These are phyloP conservation scores for Drosophila buzzatii DNA, from an alignment of 2,888 invertebrate genomes.

Conservation along the genomic window DNA sequence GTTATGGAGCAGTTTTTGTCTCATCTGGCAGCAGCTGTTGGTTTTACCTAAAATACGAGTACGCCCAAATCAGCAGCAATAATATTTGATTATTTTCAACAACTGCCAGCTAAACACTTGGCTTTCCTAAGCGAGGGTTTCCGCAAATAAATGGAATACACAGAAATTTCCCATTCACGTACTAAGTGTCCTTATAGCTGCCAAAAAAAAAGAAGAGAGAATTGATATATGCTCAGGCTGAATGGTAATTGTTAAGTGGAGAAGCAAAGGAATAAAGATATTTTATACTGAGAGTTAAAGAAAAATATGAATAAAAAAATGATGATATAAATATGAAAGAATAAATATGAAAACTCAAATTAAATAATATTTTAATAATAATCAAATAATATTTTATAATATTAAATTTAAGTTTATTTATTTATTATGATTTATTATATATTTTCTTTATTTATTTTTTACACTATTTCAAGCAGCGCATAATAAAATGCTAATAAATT, in stretches of 20 bases:
- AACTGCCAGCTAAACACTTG: constrained; percentile 58
- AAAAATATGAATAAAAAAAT: not conserved
- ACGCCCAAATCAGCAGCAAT: constrained; percentile 58
- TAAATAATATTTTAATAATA: no score
- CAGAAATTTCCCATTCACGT: constrained; percentile 17
- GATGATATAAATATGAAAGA: not conserved
- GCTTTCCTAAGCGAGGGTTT: constrained; percentile 7
- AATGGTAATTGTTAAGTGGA: constrained; percentile 1
- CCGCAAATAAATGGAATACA: constrained; percentile 40
- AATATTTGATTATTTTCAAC: constrained; percentile 67
- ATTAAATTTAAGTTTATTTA: no score
- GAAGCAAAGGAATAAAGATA: not conserved
- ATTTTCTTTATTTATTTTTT: no score
- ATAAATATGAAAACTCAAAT: not conserved
- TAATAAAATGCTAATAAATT: no score
- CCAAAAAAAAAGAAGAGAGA: not conserved
- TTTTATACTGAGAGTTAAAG: no score
- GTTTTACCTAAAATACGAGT: constrained; percentile 55
- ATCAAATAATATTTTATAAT: no score
- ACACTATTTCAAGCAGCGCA: no score
- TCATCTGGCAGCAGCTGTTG: constrained; percentile 54
- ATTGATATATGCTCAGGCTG: constrained; percentile 19
- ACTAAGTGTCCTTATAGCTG: constrained; percentile 22
- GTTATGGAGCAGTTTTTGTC: constrained; percentile 21
- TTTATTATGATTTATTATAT: not conserved